Evolutionary conservation across 2,113 vertebrate genomes (phyloP).

Genomic region (Rhipidura dahli): DNA sequence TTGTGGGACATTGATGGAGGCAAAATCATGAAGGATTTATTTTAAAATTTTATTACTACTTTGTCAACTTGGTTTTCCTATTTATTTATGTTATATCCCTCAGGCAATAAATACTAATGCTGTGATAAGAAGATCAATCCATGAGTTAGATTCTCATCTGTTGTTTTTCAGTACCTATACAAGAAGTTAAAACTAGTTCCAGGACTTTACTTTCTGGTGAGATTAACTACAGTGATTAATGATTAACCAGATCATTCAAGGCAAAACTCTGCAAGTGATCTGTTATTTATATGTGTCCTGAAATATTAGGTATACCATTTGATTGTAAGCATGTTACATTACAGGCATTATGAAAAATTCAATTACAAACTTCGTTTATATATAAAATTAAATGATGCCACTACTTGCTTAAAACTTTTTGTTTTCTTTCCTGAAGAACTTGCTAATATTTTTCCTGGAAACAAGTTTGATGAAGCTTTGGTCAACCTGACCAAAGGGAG

Average conservation of each 20-base stretch:
- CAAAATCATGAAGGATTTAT: neutral
- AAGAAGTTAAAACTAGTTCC: slow-evolving; percentile 66
- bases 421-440: neutral
- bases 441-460: neutral
- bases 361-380: neutral
- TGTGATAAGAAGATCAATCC: slow-evolving; percentile 74
- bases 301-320: neutral
- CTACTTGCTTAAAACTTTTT: neutral
- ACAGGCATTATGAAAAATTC: neutral
- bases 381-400: neutral
- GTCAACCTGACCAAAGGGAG: neutral
- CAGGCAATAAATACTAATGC: slow-evolving; percentile 74
- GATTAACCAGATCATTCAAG: neutral
- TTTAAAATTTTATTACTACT: neutral
- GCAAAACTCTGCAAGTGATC: neutral
- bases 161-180: slow-evolving; percentile 54
- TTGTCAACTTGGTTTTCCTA: neutral
- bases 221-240: slow-evolving; percentile 62
- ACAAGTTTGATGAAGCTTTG: neutral
- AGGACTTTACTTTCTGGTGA: slow-evolving; percentile 39
- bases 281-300: neutral
- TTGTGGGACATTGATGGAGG: neutral
- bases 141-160: neutral
- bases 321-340: neutral
- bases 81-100: slow-evolving; percentile 24